Base-by-base conservation (phyloP, 2,888 invertebrate species). In the Sarcophaga subvicina region DNA sequence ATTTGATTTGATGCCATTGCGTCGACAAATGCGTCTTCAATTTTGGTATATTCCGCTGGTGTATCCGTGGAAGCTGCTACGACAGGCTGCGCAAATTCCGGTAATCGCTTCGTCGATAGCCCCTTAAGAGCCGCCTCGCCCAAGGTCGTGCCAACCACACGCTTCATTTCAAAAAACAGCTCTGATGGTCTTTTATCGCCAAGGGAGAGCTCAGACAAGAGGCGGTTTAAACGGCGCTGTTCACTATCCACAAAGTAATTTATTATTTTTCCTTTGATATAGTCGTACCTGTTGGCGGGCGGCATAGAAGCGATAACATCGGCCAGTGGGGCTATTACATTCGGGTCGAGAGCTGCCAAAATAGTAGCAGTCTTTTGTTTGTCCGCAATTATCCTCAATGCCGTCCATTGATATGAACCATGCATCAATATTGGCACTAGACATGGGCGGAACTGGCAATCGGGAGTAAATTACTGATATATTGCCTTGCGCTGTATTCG, bases 221-320 rank as follows among this genome's bases (percentile, higher is more conserved):
- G 47, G 4, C 72, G 62, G 63, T 78, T 73, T 47, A 73, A 67
- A 1, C 76, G 70, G 8, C 70, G 20, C n/a, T 70, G 70, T 8
- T 78, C 70, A n/a, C 78, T 70, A n/a, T 70, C 78, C 0, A 25
- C 76, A 70, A 82, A 81, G 70, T 75, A 69, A 8, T 81, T 69
- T 17, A 81, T 76, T 12, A 82, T 70, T 59, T 64, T 78, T 27
- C 14, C 14, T 17, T 66, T 66, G 4, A 78, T 66, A 63, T 69
- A 76, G 25, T 80, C 79, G 49, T 22, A 72, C 22, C 71, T 59
- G 59, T 79, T 70, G 20, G 72, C 1, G 47, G 25, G 27, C 25
- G 80, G 80, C 64, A 83, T 37, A 14, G 22, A n/a, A 47, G 67
- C 49, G 5, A 62, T 59, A 6, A 66, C 76, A 12, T 77, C 67